Base-by-base conservation (phyloP, 2,888 invertebrate genomes). In the Bellardia pandia region DNA sequence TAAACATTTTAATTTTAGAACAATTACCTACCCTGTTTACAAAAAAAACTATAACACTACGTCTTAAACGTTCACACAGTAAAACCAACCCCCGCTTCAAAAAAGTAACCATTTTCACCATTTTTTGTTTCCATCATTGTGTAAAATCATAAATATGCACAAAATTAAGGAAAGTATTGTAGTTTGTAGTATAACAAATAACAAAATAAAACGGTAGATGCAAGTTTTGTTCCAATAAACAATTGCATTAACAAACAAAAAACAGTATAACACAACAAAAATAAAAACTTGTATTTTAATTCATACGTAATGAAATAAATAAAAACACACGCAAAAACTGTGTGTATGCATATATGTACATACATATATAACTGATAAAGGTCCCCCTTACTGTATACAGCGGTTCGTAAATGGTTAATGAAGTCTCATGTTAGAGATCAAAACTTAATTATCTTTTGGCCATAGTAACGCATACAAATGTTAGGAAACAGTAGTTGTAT, bases 221-320 rank as follows among this genome's bases (percentile, higher is more conserved):
- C 42, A 14, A 45, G 16, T 30, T 56, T 40, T n/a, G 60, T 71
- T 56, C 71, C 51, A 42, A 68, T 58, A 58, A 66, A 56, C 64
- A 40, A 48, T 30, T 51, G 53, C 9, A 14, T 2, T 7, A 30
- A 4, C 11, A 14, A 30, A 23, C 23, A 23, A 23, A 23, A 58
- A 75, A 23, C 13, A 62, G 7, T 56, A 77, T 37, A 66, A 77
- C 53, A 77, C 37, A 66, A 77, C 40, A 66, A 76, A 13, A 45
- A 16, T 16, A 40, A 16, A 16, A 16, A 64, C 51, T 16, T 53
- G 37, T 37, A 71, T 37, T 53, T 53, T 72, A 66, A 77, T 68
- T 40, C 23, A 72, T 40, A 72, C 58, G 42, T 58, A 37, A 13
- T 16, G 71, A 58, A 60, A 64, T 23, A 23, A 64, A 40, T 37